These are phyloP conservation scores for Sarcophaga peregrina DNA, from an alignment of 1,140 invertebrate species.

Conservation along the genomic window DNA sequence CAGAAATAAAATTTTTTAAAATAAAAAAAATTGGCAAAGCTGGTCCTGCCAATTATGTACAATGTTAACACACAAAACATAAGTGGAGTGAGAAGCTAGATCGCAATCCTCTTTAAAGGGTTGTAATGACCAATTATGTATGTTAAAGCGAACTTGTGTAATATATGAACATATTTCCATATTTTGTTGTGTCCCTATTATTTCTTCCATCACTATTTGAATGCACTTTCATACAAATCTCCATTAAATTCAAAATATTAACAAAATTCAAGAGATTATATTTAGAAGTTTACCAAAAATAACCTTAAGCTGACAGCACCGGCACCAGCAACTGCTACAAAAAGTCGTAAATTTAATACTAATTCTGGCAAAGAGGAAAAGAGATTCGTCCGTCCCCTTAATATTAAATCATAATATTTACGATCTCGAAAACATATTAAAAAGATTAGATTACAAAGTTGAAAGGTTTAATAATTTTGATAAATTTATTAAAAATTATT, in stretches of 20 bases:
- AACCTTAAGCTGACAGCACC: constrained; percentile 9
- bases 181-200: background rate
- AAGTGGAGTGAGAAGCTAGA: too few species aligned
- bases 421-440: background rate
- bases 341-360: background rate
- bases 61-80: too few species aligned
- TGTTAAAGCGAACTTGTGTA: too few species aligned
- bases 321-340: background rate
- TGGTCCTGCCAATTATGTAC: too few species aligned
- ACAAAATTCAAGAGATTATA: background rate
- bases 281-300: constrained; percentile 5
- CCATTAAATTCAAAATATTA: background rate
- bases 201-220: background rate
- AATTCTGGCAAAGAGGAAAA: background rate
- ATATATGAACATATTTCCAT: too few species aligned
- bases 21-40: too few species aligned
- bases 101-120: too few species aligned
- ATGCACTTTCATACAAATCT: background rate
- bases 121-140: too few species aligned
- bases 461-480: background rate
- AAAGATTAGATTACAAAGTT: constrained; percentile 24
- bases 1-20: too few species aligned
- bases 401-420: constrained; percentile 11
- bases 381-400: background rate
- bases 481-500: background rate